These are phyloP conservation scores for Melanotaenia parkinsoni DNA, from an alignment of 2,797 vertebrate species.

Conservation along the genomic window DNA sequence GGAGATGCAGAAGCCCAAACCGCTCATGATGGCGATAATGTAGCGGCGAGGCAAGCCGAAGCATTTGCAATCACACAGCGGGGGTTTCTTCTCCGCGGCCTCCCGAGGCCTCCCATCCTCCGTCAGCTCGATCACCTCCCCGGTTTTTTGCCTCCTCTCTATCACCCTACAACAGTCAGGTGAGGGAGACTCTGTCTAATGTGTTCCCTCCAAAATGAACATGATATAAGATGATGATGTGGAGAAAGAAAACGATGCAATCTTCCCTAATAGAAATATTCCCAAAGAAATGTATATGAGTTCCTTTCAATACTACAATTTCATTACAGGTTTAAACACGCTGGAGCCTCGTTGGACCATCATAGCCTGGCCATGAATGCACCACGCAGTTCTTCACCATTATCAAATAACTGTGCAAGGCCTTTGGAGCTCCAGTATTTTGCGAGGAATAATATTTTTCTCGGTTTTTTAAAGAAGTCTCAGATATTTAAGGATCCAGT, in stretches of 20 bases:
- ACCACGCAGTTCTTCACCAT: not conserved
- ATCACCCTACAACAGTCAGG: constrained; percentile 84
- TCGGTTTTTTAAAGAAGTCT: not conserved
- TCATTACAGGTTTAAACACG: not conserved
- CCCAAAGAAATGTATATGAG: not conserved
- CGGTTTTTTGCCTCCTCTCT: constrained; percentile 90
- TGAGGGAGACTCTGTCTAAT: constrained; percentile 3
- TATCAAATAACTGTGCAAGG: constrained; percentile 4
- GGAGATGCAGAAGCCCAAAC: constrained; percentile 98
- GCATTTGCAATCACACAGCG: constrained; percentile 93
- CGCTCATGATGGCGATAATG: constrained; percentile 99
- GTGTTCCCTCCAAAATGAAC: not conserved
- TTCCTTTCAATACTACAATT: not conserved
- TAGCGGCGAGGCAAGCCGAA: constrained; percentile 95
- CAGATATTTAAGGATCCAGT: not conserved
- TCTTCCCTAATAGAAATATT: no score
- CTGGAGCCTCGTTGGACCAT: not conserved
- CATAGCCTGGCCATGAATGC: not conserved
- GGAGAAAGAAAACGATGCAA: no score
- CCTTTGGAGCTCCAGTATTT: constrained; percentile 15
- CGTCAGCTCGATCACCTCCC: constrained; percentile 95
- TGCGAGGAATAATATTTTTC: not conserved
- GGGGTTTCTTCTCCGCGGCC: constrained; percentile 88
- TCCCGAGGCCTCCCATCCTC: constrained; percentile 93
- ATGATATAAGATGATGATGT: not conserved